Conservation (phyloP, 2,888 invertebrate genomes). For the Augiades crinisus region DNA sequence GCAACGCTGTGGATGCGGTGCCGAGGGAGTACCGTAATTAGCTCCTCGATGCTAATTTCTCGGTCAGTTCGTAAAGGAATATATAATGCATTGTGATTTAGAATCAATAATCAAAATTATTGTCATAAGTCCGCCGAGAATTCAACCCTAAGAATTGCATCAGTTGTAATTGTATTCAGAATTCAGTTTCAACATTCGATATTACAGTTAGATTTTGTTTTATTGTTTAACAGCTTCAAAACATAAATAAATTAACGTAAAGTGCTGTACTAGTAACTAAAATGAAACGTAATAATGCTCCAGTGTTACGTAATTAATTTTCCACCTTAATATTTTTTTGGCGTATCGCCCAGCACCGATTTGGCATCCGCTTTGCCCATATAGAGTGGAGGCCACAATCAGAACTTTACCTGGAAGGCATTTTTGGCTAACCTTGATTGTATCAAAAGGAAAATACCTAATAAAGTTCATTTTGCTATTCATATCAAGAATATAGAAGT, state of each 20-base stretch:
- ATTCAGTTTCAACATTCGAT: no score
- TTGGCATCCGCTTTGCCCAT: slow-evolving; percentile 24
- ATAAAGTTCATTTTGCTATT: neutral
- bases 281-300: slow-evolving; percentile 2
- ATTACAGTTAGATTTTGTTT: no score
- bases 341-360: slow-evolving; percentile 23
- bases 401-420: slow-evolving; percentile 21
- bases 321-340: slow-evolving; percentile 25
- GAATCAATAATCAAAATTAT: neutral
- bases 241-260: no score
- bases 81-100: neutral
- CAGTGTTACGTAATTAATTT: slow-evolving; percentile 19
- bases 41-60: slow-evolving; percentile 10
- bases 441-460: slow-evolving; percentile 1
- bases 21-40: slow-evolving; percentile 21
- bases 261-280: neutral
- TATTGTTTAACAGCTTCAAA: no score
- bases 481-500: no score
- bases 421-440: slow-evolving; percentile 20
- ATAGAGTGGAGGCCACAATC: slow-evolving; percentile 20
- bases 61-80: slow-evolving; percentile 7
- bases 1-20: slow-evolving; percentile 17
- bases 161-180: no score
- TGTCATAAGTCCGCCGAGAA: no score
- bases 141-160: no score